Base-by-base conservation (phyloP, 2,113 vertebrate genomes). In the Dicerorhinus sumatrensis region DNA sequence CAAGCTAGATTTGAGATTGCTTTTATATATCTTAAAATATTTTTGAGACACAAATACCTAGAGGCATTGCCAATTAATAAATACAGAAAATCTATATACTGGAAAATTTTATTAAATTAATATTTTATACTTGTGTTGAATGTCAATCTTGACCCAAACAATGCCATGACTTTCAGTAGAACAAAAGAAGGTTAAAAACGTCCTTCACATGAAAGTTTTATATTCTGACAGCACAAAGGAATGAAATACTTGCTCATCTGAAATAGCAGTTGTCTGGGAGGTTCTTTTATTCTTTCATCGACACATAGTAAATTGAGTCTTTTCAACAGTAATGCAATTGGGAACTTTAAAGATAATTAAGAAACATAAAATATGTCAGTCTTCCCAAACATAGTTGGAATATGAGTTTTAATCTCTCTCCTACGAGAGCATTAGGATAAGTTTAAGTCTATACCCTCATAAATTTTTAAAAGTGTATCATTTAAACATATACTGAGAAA, bases 331-430 rank as follows among this genome's bases (percentile, higher is more conserved):
- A 98, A 98, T 98, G 96, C 98, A 97, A 92, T 89, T 93, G 98
- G 98, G 98, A 98, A 98, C 98, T 96, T 97, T 98, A 98, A 98
- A 99, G 98, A 98, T 99, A 99, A 99, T 99, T 99, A 99, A 98
- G 98, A 98, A 98, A 98, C 98, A 98, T 99, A 99, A 99, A 99
- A 98, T 98, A 98, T 97, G 98, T 98, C 98, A 98, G 89, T 98
- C 97, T 98, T 98, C 96, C 98, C 98, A 97, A 98, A 98, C 96
- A 94, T 97, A 97, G 97, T 77, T 97, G 91, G 98, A 98, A 98
- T 98, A 96, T 89, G 94, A 91, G 98, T 88, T 98, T 98, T 98
- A 89, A 58, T 98, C 97, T 98, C 51, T 92, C 94, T 98, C 60
- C 69, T 97, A 36, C 92, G 98, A 97, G 97, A 98, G 92, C 94